Evolutionary conservation across 2,113 vertebrate genomes (phyloP).

Genomic region (Tupaia chinensis): DNA sequence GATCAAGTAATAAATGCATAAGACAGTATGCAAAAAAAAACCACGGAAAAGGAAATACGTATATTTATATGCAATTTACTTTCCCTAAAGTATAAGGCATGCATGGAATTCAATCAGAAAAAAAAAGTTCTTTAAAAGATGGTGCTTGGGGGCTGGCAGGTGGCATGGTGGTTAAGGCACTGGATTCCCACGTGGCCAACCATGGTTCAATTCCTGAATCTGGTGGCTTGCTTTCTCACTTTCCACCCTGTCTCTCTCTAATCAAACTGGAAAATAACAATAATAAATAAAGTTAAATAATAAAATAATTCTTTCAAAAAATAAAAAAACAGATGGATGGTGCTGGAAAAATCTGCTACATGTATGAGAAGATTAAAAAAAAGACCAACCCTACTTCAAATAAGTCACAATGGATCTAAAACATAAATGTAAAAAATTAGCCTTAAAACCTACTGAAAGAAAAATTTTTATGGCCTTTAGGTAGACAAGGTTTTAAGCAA

Average conservation of each 20-base stretch:
- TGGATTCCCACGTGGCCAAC: too few relatives aligned
- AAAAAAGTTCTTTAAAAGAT: background rate
- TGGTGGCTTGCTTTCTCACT: too few relatives aligned
- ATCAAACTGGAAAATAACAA: too few relatives aligned
- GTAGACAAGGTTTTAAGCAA: background rate
- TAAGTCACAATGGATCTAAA: background rate
- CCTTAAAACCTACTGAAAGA: background rate
- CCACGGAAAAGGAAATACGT: background rate
- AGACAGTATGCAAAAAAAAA: background rate
- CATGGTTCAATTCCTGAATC: too few relatives aligned
- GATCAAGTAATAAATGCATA: background rate
- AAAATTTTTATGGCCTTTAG: background rate
- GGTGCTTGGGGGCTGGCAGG: too few relatives aligned
- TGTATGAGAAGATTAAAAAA: background rate
- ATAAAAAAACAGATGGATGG: too few relatives aligned
- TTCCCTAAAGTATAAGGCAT: background rate
- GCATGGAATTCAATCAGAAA: background rate
- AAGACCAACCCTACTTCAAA: background rate
- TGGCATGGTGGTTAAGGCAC: too few relatives aligned
- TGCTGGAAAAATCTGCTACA: too few relatives aligned
- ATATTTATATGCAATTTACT: background rate
- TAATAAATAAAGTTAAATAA: too few relatives aligned
- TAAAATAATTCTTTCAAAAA: too few relatives aligned
- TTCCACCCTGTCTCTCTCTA: too few relatives aligned
- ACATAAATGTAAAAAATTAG: background rate